A percentile compares a stretch with the other conserved stretches of the same genome.
These are phyloP conservation scores for Tribolium madens DNA, from an alignment of 1,140 invertebrate species.

Conservation along the genomic window DNA sequence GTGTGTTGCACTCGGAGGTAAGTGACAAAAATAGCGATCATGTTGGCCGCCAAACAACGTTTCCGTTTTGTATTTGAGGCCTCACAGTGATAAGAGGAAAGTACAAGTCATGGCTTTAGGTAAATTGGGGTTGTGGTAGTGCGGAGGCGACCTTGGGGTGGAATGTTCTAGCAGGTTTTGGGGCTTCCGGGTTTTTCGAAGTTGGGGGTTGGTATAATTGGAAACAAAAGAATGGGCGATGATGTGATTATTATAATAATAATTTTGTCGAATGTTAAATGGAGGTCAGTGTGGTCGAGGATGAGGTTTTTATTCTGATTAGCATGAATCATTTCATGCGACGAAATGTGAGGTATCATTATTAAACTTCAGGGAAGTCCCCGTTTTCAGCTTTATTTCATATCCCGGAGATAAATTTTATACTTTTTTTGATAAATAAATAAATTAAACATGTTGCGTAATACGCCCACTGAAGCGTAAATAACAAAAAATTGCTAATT, in stretches of 20 bases:
- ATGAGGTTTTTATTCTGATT: slow-evolving; percentile 1
- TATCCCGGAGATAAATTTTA: too few relatives aligned
- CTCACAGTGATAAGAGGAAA: neutral
- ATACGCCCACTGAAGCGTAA: neutral
- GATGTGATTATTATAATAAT: neutral
- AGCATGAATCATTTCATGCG: neutral
- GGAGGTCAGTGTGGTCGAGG: neutral
- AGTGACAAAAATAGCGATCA: slow-evolving; percentile 3
- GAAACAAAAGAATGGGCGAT: too few relatives aligned
- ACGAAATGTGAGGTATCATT: neutral
- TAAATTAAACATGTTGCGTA: neutral
- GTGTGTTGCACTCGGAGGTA: neutral
- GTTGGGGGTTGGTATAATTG: neutral
- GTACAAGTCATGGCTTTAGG: neutral
- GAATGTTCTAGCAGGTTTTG: neutral
- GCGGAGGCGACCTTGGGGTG: neutral
- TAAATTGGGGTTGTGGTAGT: neutral
- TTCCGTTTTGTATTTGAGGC: neutral
- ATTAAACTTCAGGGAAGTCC: neutral
- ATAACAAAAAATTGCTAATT: neutral
- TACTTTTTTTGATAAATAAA: neutral
- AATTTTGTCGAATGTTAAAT: neutral
- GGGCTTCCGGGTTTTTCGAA: neutral
- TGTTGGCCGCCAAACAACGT: neutral
- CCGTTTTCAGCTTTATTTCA: neutral